Evolutionary conservation across 2,113 vertebrate genomes (phyloP).

Genomic region (Crypturellus undulatus): DNA sequence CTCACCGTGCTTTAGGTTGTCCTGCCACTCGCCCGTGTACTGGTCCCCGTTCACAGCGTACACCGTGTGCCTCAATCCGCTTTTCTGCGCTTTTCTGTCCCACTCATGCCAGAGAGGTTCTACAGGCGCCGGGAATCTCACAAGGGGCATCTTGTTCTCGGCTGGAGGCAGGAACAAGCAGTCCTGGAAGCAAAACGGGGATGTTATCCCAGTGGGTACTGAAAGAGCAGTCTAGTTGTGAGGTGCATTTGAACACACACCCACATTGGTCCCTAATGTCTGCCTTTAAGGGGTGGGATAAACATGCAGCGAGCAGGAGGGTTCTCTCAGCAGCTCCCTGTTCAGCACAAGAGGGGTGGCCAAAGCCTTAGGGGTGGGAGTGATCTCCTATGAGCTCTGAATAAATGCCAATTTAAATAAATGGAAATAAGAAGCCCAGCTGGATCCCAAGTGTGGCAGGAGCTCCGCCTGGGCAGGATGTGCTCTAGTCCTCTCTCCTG

Average conservation of each 20-base stretch:
- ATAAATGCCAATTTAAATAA: background rate
- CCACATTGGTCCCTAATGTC: background rate
- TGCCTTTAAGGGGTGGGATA: background rate
- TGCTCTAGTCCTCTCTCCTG: constrained; percentile 27
- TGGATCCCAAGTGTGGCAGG: background rate
- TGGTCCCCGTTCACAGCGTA: constrained; percentile 82
- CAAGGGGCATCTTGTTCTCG: constrained; percentile 77
- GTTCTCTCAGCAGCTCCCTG: rapidly evolving
- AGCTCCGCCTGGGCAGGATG: background rate
- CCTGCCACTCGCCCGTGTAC: constrained; percentile 90
- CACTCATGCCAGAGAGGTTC: constrained; percentile 74
- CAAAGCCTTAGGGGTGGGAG: background rate
- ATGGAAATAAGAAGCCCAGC: background rate
- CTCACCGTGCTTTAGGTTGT: constrained; percentile 90
- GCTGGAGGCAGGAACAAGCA: background rate
- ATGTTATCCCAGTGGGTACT: background rate
- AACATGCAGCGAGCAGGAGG: background rate
- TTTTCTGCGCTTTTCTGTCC: constrained; percentile 86
- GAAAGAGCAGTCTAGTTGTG: background rate
- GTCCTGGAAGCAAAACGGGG: background rate
- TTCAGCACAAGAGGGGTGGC: background rate
- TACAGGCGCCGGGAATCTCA: constrained; percentile 61
- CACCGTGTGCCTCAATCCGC: constrained; percentile 80
- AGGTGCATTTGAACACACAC: background rate
- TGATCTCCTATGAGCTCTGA: background rate